Evolutionary conservation across 2,888 invertebrate genomes (phyloP).

Genomic region (Parelbella ahira): DNA sequence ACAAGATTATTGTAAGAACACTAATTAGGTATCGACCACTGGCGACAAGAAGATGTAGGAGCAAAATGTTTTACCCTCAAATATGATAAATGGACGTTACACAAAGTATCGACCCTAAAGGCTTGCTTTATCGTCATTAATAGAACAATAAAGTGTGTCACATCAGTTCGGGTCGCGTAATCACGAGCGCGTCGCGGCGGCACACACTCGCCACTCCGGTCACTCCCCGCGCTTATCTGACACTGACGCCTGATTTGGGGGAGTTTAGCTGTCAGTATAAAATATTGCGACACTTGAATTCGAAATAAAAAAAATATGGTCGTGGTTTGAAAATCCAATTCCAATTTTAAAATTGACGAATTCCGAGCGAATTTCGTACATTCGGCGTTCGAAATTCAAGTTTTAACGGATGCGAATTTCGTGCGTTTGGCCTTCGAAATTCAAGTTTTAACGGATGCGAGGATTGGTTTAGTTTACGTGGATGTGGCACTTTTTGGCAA

Average conservation of each 20-base stretch:
- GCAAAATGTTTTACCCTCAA: conserved; percentile 12
- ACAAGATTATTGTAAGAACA: too few species aligned
- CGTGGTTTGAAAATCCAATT: conserved; percentile 9
- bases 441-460: too few species aligned
- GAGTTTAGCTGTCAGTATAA: too few species aligned
- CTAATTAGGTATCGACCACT: too few species aligned
- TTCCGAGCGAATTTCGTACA: not conserved
- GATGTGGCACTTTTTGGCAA: conserved; percentile 71
- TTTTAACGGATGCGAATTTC: too few species aligned
- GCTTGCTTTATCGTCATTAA: conserved; percentile 59
- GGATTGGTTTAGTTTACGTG: conserved; percentile 34
- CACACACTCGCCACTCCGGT: conserved; percentile 36
- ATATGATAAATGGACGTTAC: conserved; percentile 30
- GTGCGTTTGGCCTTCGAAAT: too few species aligned
- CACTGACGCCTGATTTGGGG: conserved; percentile 5
- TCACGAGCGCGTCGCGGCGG: conserved; percentile 46
- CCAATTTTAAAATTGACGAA: not conserved
- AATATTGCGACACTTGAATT: too few species aligned
- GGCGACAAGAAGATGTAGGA: too few species aligned
- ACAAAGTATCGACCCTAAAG: conserved; percentile 58
- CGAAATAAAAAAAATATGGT: conserved; percentile 15
- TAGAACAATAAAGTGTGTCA: conserved; percentile 68
- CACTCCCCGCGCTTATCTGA: conserved; percentile 17
- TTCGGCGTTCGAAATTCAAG: not conserved
- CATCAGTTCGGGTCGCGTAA: conserved; percentile 53